phyloP scores from a whole-genome alignment of 1,140 invertebrate species.

The Hyles euphorbiae region DNA sequence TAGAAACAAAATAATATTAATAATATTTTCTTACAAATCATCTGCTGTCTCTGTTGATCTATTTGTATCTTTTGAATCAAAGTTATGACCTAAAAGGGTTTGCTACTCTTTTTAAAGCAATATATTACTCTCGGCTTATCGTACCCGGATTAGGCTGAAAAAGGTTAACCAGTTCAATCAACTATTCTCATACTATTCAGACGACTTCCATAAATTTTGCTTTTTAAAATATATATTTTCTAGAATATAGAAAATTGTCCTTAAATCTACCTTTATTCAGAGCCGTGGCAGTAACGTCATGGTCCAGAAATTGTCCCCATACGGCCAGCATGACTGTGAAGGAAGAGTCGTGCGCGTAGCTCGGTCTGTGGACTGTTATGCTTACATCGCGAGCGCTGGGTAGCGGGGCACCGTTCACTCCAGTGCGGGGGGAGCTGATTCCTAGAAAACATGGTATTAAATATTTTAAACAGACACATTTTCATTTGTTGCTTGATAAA shows the following conservation, averaged over 20 bases:
- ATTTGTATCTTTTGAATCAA: too few species aligned
- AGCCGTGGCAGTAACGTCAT: slow-evolving; percentile 93
- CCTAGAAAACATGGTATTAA: too few species aligned
- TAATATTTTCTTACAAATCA: too few species aligned
- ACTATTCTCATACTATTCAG: too few species aligned
- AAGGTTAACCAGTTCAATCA: too few species aligned
- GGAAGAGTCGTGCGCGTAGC: slow-evolving; percentile 81
- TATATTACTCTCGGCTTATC: too few species aligned
- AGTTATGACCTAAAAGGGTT: too few species aligned
- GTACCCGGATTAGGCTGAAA: too few species aligned
- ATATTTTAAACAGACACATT: too few species aligned
- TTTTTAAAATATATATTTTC: neutral
- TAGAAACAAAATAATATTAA: neutral
- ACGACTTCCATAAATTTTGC: too few species aligned
- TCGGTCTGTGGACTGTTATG: slow-evolving; percentile 82
- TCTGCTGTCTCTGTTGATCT: neutral
- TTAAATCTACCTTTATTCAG: slow-evolving; percentile 77
- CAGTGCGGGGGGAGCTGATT: slow-evolving; percentile 80
- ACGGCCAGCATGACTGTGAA: slow-evolving; percentile 90
- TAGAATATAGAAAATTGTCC: slow-evolving; percentile 1
- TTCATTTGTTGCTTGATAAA: too few species aligned
- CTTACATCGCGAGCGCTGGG: slow-evolving; percentile 87
- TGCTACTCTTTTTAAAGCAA: too few species aligned
- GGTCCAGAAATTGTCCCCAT: slow-evolving; percentile 97
- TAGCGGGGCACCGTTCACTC: slow-evolving; percentile 74